Evolutionary conservation across 2,888 invertebrate species (phyloP).

Genomic region (Pyrocoelia pectoralis): DNA sequence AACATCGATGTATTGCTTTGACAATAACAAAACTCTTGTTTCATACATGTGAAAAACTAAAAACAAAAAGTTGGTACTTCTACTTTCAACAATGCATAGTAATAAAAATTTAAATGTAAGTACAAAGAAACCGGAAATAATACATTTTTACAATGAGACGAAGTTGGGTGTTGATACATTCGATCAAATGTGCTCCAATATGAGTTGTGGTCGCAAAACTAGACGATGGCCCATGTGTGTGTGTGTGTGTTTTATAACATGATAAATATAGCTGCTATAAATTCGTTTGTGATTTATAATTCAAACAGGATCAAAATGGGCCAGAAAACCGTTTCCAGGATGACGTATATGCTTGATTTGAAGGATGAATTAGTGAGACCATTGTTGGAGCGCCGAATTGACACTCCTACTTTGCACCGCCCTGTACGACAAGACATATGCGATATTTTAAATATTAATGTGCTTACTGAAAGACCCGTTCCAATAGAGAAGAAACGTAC

Average conservation of each 20-base stretch:
- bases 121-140: not conserved
- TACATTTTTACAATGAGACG: too few species aligned
- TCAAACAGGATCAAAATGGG: constrained; percentile 1
- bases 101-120: too few species aligned
- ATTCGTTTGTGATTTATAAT: constrained; percentile 7
- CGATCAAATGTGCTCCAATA: too few species aligned
- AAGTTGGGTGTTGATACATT: too few species aligned
- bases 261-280: constrained; percentile 22
- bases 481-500: not conserved
- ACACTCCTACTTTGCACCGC: constrained; percentile 4
- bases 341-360: constrained; percentile 2
- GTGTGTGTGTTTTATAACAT: constrained; percentile 21
- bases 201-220: constrained; percentile 19
- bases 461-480: not conserved
- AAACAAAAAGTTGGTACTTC: not conserved
- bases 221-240: constrained; percentile 19
- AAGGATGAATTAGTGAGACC: constrained; percentile 5
- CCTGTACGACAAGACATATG: constrained; percentile 1
- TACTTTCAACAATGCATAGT: not conserved
- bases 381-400: not conserved
- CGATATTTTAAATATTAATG: not conserved
- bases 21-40: not conserved
- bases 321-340: not conserved
- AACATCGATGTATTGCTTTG: not conserved
- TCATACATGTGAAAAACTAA: constrained; percentile 2